Percentiles rank a stretch among this genome's conserved stretches.
Evolutionary conservation across 2,113 vertebrate genomes (phyloP).

Genomic region (Serilophus lunatus): DNA sequence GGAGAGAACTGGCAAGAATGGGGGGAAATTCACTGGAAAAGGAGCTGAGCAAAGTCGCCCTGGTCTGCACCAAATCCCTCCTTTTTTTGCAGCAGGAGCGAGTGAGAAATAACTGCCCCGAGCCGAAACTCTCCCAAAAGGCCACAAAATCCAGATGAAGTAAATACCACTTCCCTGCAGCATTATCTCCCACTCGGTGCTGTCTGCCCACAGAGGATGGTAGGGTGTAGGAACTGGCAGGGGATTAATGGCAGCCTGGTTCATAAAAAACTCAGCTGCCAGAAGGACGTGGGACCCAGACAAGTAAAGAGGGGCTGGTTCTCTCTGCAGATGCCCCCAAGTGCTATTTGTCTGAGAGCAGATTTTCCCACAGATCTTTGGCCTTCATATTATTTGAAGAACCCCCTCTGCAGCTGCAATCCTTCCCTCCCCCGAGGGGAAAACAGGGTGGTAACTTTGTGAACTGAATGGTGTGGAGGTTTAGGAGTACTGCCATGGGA

Average conservation of each 20-base stretch:
- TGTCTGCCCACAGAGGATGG: conserved; percentile 51
- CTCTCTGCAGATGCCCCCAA: conserved; percentile 56
- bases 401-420: conserved; percentile 65
- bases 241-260: conserved; percentile 52
- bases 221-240: conserved; percentile 49
- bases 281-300: conserved; percentile 60
- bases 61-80: not conserved
- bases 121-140: conserved; percentile 11
- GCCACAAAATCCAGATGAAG: conserved; percentile 34
- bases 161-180: conserved; percentile 50
- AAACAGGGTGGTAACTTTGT: conserved; percentile 65
- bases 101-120: not conserved
- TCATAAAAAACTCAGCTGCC: conserved; percentile 32
- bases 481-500: conserved; percentile 65
- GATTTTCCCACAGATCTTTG: conserved; percentile 64
- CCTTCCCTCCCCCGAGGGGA: conserved; percentile 61
- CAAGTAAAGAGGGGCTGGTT: conserved; percentile 59
- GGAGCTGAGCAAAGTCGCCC: not conserved
- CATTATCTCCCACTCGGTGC: conserved; percentile 38
- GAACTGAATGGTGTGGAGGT: conserved; percentile 65
- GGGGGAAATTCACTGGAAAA: not conserved
- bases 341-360: conserved; percentile 63
- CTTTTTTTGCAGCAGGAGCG: not conserved
- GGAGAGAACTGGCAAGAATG: not conserved
- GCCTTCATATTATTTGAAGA: conserved; percentile 64